phyloP scores from a whole-genome alignment of 2,888 invertebrate species.

The Sarcophaga carnaria region DNA sequence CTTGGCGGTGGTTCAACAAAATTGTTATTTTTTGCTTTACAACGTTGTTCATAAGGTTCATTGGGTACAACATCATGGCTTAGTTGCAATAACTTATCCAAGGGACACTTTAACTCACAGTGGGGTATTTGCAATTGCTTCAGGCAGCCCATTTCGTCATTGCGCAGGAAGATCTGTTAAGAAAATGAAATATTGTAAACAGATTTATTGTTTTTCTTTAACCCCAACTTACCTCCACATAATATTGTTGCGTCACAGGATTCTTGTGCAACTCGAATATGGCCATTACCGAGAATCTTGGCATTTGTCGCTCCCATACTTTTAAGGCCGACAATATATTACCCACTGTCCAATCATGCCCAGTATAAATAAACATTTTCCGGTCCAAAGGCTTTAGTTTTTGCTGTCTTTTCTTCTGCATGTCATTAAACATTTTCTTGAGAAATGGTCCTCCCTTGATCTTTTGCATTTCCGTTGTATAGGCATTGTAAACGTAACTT shows the following conservation, averaged over 20 bases:
- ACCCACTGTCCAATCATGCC: slow-evolving; percentile 89
- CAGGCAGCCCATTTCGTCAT: slow-evolving; percentile 83
- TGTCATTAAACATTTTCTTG: slow-evolving; percentile 85
- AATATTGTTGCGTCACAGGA: slow-evolving; percentile 81
- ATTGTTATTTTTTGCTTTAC: slow-evolving; percentile 83
- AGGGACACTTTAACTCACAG: slow-evolving; percentile 85
- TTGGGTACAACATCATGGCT: slow-evolving; percentile 83
- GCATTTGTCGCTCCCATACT: slow-evolving; percentile 86
- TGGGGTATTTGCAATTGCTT: slow-evolving; percentile 84
- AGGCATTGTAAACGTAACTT: slow-evolving; percentile 84
- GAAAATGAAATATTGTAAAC: neutral
- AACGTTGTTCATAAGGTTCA: slow-evolving; percentile 83
- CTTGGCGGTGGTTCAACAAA: slow-evolving; percentile 83
- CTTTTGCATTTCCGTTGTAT: slow-evolving; percentile 84
- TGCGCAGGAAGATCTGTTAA: slow-evolving; percentile 80
- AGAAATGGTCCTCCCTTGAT: slow-evolving; percentile 85
- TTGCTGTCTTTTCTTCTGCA: slow-evolving; percentile 83
- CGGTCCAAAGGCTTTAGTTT: slow-evolving; percentile 82
- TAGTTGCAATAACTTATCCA: slow-evolving; percentile 83
- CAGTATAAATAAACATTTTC: slow-evolving; percentile 86
- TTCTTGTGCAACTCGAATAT: slow-evolving; percentile 86
- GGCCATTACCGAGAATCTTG: slow-evolving; percentile 85
- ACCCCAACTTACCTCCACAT: slow-evolving; percentile 77
- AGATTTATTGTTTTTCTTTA: neutral
- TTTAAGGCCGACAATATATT: slow-evolving; percentile 86